Conservation (phyloP, 1,140 invertebrate genomes). For the Leptonema lineaticorne region DNA sequence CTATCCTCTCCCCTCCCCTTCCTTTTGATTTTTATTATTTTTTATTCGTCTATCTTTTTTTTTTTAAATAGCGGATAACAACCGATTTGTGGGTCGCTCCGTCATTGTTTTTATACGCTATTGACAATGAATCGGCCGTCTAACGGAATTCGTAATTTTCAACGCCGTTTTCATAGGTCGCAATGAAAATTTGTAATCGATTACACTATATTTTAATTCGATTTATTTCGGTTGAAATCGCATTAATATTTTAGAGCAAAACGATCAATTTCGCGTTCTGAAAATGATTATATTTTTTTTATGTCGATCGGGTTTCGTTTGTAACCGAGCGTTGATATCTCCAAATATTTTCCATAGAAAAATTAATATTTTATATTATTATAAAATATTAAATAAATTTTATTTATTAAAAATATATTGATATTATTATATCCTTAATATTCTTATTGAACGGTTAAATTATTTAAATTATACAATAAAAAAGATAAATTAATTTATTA, state of each 20-base stretch:
- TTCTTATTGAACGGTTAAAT: too few species aligned
- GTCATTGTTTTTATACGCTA: conserved; percentile 15
- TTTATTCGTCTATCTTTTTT: too few species aligned
- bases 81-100: not conserved
- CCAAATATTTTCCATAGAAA: too few species aligned
- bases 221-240: not conserved
- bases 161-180: not conserved
- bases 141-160: not conserved
- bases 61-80: conserved; percentile 10
- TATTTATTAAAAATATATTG: not conserved
- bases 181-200: not conserved
- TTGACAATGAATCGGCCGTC: conserved; percentile 26
- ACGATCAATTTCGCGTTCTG: not conserved
- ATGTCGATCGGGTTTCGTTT: not conserved
- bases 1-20: too few species aligned
- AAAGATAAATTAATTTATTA: too few species aligned
- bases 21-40: too few species aligned
- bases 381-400: not conserved
- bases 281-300: not conserved
- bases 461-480: too few species aligned
- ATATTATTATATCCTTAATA: too few species aligned
- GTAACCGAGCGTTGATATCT: not conserved
- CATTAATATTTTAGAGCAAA: not conserved
- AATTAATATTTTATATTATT: too few species aligned
- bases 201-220: not conserved